Conservation (phyloP, 2,888 invertebrate species). For the Prenolepis imparis region DNA sequence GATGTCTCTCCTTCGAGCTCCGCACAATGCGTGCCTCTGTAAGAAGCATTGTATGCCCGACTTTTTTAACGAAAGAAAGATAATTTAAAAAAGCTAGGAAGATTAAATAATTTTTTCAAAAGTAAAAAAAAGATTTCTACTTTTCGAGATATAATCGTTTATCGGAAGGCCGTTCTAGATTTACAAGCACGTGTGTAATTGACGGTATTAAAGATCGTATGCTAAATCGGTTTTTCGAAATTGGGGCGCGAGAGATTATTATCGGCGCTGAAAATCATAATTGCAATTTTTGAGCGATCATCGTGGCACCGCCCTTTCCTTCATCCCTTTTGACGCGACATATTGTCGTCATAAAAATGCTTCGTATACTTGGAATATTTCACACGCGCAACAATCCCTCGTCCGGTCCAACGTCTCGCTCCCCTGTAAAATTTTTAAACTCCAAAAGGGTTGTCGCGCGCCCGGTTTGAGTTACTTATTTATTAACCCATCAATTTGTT, state of each 20-base stretch:
- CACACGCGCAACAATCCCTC: constrained; percentile 67
- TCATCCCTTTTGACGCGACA: constrained; percentile 58
- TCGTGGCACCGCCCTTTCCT: constrained; percentile 44
- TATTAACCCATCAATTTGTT: constrained; percentile 83
- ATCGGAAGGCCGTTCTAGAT: neutral
- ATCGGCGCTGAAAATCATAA: constrained; percentile 33
- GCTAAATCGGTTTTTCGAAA: constrained; percentile 31
- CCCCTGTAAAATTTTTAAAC: constrained; percentile 80
- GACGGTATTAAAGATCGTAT: neutral
- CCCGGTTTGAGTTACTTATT: constrained; percentile 82
- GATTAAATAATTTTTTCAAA: neutral
- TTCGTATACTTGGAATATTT: constrained; percentile 69
- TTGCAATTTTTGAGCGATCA: constrained; percentile 64
- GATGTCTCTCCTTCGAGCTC: constrained; percentile 33
- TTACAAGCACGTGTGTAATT: neutral
- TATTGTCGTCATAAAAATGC: constrained; percentile 71
- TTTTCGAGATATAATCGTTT: neutral
- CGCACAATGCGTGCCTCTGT: constrained; percentile 1
- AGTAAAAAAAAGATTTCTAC: neutral
- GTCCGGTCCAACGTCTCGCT: constrained; percentile 41
- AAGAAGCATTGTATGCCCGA: neutral
- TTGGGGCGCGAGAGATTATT: neutral
- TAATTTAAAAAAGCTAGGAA: neutral
- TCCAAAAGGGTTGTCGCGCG: constrained; percentile 76
- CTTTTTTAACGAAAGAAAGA: neutral